These are phyloP conservation scores for Leptopilina syphax DNA, from an alignment of 2,888 invertebrate species.

Conservation along the genomic window DNA sequence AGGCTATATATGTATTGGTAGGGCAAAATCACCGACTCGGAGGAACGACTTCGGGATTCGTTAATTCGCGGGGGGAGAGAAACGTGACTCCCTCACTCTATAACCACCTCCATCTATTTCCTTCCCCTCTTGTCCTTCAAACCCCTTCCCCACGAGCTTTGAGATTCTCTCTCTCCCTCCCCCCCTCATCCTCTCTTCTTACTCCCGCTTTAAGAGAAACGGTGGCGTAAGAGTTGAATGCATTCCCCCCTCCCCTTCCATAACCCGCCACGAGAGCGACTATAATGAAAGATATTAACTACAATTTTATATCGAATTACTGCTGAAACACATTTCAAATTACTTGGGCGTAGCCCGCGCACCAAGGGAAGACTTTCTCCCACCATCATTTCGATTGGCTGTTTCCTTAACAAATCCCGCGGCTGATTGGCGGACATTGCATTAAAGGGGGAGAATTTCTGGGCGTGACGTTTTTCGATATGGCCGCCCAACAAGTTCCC, in stretches of 20 bases:
- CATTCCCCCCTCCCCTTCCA: conserved; percentile 39
- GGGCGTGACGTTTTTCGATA: conserved; percentile 69
- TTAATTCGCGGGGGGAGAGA: conserved; percentile 61
- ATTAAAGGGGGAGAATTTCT: conserved; percentile 59
- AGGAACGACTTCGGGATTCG: conserved; percentile 62
- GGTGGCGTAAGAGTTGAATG: conserved; percentile 30
- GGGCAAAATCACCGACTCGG: conserved; percentile 60
- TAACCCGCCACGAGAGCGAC: conserved; percentile 55
- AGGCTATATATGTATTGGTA: conserved; percentile 48
- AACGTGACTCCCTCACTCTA: conserved; percentile 49
- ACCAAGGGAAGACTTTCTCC: conserved; percentile 36
- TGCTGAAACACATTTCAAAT: conserved; percentile 75
- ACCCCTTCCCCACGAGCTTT: conserved; percentile 12
- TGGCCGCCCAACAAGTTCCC: conserved; percentile 71
- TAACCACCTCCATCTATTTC: conserved; percentile 47
- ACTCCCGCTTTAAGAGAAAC: conserved; percentile 33
- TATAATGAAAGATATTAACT: conserved; percentile 77
- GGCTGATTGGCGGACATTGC: conserved; percentile 59
- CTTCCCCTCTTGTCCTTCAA: conserved; percentile 44
- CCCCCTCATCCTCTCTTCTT: conserved; percentile 37
- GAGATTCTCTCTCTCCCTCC: conserved; percentile 34
- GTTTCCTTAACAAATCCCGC: conserved; percentile 52
- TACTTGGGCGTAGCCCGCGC: conserved; percentile 72
- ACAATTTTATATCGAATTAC: conserved; percentile 77
- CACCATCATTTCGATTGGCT: conserved; percentile 43